A percentile compares a stretch with the other conserved stretches of the same genome.
Evolutionary conservation across 2,888 invertebrate species (phyloP).

Genomic region (Blastobasis lacticolella): DNA sequence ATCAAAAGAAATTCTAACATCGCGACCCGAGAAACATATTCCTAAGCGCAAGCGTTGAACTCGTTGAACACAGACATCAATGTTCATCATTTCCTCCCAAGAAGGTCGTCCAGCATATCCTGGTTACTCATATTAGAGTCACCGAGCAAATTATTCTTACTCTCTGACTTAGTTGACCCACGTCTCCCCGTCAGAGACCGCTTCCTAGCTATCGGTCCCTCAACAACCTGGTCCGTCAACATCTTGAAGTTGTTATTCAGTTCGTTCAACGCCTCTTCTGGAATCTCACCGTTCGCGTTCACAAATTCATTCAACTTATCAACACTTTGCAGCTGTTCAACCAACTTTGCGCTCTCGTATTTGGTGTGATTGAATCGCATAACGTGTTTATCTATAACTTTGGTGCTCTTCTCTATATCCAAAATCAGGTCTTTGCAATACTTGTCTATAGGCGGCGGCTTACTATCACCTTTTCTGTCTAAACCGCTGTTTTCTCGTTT

Average conservation of each 20-base stretch:
- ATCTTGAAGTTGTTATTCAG: conserved; percentile 62
- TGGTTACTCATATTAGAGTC: conserved; percentile 57
- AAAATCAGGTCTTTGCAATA: conserved; percentile 63
- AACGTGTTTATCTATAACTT: conserved; percentile 68
- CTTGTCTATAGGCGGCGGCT: conserved; percentile 42
- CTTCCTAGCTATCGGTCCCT: conserved; percentile 36
- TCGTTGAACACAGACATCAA: too few species aligned
- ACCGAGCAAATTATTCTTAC: conserved; percentile 39
- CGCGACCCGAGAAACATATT: too few species aligned
- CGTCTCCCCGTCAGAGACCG: conserved; percentile 45
- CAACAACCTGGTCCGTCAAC: conserved; percentile 48
- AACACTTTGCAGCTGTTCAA: conserved; percentile 64
- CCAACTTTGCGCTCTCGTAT: conserved; percentile 62
- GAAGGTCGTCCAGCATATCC: conserved; percentile 54
- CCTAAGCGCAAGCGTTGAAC: too few species aligned
- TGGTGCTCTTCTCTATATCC: conserved; percentile 58
- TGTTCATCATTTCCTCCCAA: conserved; percentile 60
- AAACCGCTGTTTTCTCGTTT: conserved; percentile 34
- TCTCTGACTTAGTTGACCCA: conserved; percentile 27
- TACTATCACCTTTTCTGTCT: conserved; percentile 38
- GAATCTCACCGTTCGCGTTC: conserved; percentile 41
- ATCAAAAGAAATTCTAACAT: too few species aligned
- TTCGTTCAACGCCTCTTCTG: conserved; percentile 43
- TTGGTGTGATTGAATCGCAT: conserved; percentile 57
- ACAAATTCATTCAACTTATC: conserved; percentile 68